Percentiles rank a stretch among this genome's conserved stretches.
phyloP scores from a whole-genome alignment of 1,140 invertebrate species.

The Thaumatotibia leucotreta region DNA sequence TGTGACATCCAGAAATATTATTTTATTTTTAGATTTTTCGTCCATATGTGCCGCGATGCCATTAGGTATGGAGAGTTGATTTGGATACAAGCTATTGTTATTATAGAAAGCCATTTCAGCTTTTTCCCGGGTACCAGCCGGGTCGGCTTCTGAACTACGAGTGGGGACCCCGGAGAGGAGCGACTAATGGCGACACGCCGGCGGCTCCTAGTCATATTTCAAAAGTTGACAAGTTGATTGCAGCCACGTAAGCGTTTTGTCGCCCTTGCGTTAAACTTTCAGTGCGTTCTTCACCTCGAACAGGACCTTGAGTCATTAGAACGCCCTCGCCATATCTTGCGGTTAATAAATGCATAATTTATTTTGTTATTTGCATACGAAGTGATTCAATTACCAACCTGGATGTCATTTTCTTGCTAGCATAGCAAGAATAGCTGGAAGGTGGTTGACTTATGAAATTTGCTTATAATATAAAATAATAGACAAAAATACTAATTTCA shows the following conservation, averaged over 20 bases:
- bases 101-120: slow-evolving; percentile 51
- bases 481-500: too few relatives aligned
- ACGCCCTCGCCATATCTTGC: neutral
- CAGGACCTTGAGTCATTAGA: slow-evolving; percentile 33
- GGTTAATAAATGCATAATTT: neutral
- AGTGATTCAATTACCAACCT: neutral
- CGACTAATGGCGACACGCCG: slow-evolving; percentile 30
- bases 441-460: too few relatives aligned
- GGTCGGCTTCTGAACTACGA: slow-evolving; percentile 17
- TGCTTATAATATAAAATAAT: too few relatives aligned
- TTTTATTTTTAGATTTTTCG: slow-evolving; percentile 53
- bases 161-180: slow-evolving; percentile 25
- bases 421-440: too few relatives aligned
- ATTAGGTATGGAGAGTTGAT: slow-evolving; percentile 44
- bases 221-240: slow-evolving; percentile 63
- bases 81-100: slow-evolving; percentile 46
- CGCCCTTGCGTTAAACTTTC: slow-evolving; percentile 55
- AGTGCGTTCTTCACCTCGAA: slow-evolving; percentile 57
- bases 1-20: slow-evolving; percentile 57
- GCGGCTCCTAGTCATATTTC: slow-evolving; percentile 47
- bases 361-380: neutral
- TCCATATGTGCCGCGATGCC: slow-evolving; percentile 49
- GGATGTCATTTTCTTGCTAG: too few relatives aligned
- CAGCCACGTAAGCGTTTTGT: slow-evolving; percentile 41
- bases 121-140: slow-evolving; percentile 14